phyloP scores from a whole-genome alignment of 2,888 invertebrate species.

The Orchesella flavescens region DNA sequence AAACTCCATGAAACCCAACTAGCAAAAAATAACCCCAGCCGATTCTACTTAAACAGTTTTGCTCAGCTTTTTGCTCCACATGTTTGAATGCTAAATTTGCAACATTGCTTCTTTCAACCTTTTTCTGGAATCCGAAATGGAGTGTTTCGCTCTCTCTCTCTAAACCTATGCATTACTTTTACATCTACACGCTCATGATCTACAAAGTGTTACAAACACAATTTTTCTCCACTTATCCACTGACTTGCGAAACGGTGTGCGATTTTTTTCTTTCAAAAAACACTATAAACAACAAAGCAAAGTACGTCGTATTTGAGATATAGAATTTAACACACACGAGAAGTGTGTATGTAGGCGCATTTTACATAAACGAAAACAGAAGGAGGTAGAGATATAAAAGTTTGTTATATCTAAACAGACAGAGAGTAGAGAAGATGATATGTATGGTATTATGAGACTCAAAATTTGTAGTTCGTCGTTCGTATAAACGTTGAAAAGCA shows the following conservation, averaged over 20 bases:
- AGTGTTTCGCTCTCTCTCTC: constrained; percentile 18
- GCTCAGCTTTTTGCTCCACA: constrained; percentile 12
- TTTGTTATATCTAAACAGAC: neutral
- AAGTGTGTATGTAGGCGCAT: no score
- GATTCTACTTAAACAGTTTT: constrained; percentile 19
- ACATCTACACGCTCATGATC: no score
- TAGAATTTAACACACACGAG: no score
- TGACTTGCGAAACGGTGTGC: neutral
- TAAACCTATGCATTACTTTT: neutral
- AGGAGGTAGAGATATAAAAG: no score
- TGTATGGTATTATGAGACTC: neutral
- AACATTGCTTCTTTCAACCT: constrained; percentile 29
- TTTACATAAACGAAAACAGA: no score
- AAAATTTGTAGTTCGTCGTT: neutral
- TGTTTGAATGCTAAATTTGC: constrained; percentile 21
- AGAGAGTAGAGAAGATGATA: neutral
- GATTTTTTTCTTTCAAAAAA: constrained; percentile 10
- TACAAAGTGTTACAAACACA: constrained; percentile 5
- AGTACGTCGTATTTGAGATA: no score
- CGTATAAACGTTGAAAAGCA: no score
- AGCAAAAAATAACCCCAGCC: constrained; percentile 58
- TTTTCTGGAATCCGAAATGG: constrained; percentile 65
- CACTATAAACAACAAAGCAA: neutral
- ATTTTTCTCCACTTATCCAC: constrained; percentile 8
- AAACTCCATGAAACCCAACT: constrained; percentile 63